Conservation (phyloP, 2,888 invertebrate genomes). For the Hemithea aestivaria region DNA sequence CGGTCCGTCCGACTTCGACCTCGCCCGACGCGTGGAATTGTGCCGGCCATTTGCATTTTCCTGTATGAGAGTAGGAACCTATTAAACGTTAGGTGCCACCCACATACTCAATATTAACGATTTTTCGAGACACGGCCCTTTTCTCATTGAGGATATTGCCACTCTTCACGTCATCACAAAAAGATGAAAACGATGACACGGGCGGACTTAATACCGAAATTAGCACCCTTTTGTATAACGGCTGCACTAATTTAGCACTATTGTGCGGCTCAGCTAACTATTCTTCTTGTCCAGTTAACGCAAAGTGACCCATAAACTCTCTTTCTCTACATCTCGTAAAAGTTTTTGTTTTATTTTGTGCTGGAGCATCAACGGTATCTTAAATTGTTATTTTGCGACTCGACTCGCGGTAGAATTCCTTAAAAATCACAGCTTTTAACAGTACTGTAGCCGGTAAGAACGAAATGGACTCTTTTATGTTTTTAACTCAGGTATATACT, state of each 20-base stretch:
- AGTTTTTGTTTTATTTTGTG: slow-evolving; percentile 8
- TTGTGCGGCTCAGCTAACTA: slow-evolving; percentile 12
- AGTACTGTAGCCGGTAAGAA: slow-evolving; percentile 9
- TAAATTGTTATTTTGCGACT: background rate
- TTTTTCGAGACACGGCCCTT: slow-evolving; percentile 25
- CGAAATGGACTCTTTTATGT: slow-evolving; percentile 3
- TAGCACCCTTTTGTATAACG: slow-evolving; percentile 16
- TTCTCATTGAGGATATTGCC: slow-evolving; percentile 23
- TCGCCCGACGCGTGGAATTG: slow-evolving; percentile 40
- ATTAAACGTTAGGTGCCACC: slow-evolving; percentile 29
- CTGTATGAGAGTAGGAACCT: slow-evolving; percentile 35
- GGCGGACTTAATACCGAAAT: slow-evolving; percentile 13
- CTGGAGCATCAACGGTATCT: slow-evolving; percentile 1
- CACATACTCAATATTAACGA: slow-evolving; percentile 32
- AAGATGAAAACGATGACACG: slow-evolving; percentile 17
- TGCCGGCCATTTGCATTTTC: slow-evolving; percentile 52
- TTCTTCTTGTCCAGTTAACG: slow-evolving; percentile 8
- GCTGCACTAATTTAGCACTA: slow-evolving; percentile 10
- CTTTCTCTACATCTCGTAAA: slow-evolving; percentile 6
- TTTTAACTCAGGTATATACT: background rate
- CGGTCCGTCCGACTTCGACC: slow-evolving; percentile 43
- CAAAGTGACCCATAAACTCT: slow-evolving; percentile 10
- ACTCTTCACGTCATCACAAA: slow-evolving; percentile 17
- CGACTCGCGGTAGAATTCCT: slow-evolving; percentile 7
- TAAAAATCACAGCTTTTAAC: slow-evolving; percentile 14